These are phyloP conservation scores for Galagoides demidoff DNA, from an alignment of 2,797 vertebrate species.

Conservation along the genomic window DNA sequence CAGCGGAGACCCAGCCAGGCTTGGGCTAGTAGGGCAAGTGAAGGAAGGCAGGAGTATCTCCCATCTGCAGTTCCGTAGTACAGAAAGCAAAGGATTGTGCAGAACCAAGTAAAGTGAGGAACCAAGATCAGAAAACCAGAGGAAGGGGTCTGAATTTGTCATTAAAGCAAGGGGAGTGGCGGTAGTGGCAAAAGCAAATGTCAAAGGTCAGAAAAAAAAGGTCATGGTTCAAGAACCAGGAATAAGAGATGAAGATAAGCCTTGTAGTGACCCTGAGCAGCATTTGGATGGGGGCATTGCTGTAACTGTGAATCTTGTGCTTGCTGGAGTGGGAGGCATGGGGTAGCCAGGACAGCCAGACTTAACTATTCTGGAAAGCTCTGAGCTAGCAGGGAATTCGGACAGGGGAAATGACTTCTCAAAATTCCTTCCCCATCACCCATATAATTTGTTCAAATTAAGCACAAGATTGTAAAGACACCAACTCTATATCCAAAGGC, in stretches of 20 bases:
- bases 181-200: neutral
- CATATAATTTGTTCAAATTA: conserved; percentile 43
- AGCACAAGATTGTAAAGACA: neutral
- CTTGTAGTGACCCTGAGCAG: neutral
- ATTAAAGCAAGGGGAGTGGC: neutral
- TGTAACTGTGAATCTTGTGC: neutral
- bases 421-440: conserved; percentile 30
- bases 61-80: neutral
- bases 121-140: neutral
- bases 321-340: neutral
- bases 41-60: neutral
- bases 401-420: conserved; percentile 41
- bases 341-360: neutral
- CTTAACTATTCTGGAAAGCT: neutral
- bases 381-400: neutral
- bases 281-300: neutral
- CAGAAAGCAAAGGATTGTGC: neutral
- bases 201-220: neutral
- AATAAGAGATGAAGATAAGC: neutral
- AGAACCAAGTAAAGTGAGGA: neutral
- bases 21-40: too few species aligned
- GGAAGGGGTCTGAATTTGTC: neutral
- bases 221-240: neutral
- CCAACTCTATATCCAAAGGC: conserved; percentile 19
- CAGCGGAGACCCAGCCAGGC: neutral